A percentile compares a stretch with the other conserved stretches of the same genome.
phyloP scores from a whole-genome alignment of 2,797 vertebrate species.

The Oreochromis mossambicus region DNA sequence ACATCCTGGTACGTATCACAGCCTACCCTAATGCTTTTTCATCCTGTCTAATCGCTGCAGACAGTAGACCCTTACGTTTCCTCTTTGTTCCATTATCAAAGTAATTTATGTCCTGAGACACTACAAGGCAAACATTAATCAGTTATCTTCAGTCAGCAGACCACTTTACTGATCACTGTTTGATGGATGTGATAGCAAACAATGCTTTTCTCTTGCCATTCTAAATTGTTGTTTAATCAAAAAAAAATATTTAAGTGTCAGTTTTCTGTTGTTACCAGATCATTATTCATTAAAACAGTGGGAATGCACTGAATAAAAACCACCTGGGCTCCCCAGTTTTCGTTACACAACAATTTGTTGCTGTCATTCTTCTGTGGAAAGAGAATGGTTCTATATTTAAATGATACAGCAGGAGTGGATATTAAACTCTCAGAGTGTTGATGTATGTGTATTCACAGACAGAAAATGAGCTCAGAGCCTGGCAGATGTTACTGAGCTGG shows the following conservation, averaged over 20 bases:
- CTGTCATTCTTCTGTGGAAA: neutral
- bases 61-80: neutral
- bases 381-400: neutral
- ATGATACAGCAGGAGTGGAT: neutral
- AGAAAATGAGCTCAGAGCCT: neutral
- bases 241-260: neutral
- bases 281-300: neutral
- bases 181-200: neutral
- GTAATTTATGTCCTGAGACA: neutral
- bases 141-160: neutral
- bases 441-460: neutral
- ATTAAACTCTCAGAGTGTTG: neutral
- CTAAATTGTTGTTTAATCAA: neutral
- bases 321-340: neutral
- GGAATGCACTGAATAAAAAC: neutral
- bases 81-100: neutral
- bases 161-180: neutral
- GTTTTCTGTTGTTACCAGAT: neutral
- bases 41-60: neutral
- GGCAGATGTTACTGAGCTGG: neutral
- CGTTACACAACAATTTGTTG: neutral
- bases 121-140: neutral
- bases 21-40: neutral
- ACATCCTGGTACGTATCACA: constrained; percentile 84
- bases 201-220: neutral